Conservation (phyloP, 2,888 invertebrate genomes). For the Synanthedon andrenaeformis region DNA sequence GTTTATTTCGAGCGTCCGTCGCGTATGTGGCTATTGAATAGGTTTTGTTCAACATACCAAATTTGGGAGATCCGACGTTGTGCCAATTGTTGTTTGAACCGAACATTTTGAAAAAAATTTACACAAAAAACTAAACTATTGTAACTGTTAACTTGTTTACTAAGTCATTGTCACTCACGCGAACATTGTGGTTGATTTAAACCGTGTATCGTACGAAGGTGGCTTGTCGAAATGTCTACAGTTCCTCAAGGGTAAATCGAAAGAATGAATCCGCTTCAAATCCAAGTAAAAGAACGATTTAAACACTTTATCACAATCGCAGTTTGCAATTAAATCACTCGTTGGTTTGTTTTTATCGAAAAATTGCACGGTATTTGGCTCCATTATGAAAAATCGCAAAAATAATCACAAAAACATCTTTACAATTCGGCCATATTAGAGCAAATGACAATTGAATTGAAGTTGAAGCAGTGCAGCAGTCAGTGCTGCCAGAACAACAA, state of each 20-base stretch:
- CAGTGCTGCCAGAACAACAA: no score
- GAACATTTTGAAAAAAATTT: constrained; percentile 9
- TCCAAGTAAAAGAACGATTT: constrained; percentile 13
- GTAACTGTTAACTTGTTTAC: constrained; percentile 23
- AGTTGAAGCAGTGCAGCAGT: no score
- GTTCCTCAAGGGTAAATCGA: constrained; percentile 25
- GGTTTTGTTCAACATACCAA: constrained; percentile 12
- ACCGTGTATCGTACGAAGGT: constrained; percentile 28
- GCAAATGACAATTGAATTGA: no score
- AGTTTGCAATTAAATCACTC: constrained; percentile 29
- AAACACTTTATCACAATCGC: constrained; percentile 33
- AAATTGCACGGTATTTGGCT: constrained; percentile 42
- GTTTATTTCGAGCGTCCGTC: constrained; percentile 28
- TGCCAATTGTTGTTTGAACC: constrained; percentile 28
- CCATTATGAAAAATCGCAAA: constrained; percentile 51
- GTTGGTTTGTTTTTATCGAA: constrained; percentile 36
- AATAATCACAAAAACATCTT: constrained; percentile 46
- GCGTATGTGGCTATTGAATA: constrained; percentile 37
- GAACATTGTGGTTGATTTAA: constrained; percentile 22
- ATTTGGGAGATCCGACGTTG: constrained; percentile 14
- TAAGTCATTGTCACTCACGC: constrained; percentile 37
- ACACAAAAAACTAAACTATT: constrained; percentile 19
- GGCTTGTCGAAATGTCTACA: constrained; percentile 34
- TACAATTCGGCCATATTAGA: constrained; percentile 66
- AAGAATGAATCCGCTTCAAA: constrained; percentile 24